Conservation (phyloP, 2,797 vertebrate species). For the Tragelaphus oryx region DNA sequence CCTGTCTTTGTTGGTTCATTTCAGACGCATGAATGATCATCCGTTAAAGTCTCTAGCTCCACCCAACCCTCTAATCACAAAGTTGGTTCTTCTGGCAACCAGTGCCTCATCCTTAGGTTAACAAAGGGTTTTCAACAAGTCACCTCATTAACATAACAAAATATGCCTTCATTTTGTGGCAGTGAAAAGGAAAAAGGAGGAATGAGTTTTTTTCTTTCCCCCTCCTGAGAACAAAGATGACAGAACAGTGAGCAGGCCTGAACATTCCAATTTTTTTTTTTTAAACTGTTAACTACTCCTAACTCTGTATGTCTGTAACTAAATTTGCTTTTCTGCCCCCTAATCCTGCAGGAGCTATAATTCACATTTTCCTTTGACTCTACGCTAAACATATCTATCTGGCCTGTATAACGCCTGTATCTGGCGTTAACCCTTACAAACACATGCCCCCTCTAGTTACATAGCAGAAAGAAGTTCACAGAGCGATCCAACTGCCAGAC, state of each 20-base stretch:
- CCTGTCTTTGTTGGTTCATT: not conserved
- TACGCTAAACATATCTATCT: not conserved
- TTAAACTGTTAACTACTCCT: not conserved
- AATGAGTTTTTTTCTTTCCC: not conserved
- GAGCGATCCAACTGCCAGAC: not conserved
- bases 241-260: not conserved
- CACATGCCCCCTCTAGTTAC: not conserved
- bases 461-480: not conserved
- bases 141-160: not conserved
- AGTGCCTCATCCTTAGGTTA: not conserved
- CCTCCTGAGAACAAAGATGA: no score
- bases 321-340: not conserved
- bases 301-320: not conserved
- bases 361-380: not conserved
- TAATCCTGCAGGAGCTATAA: not conserved
- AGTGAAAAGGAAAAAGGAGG: not conserved
- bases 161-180: not conserved
- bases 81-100: not conserved
- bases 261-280: not conserved
- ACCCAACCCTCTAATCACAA: not conserved
- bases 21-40: not conserved
- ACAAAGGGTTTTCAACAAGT: not conserved
- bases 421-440: not conserved
- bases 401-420: not conserved
- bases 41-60: not conserved